Evolutionary conservation across 2,797 vertebrate species (phyloP).

Genomic region (Otolemur crassicaudatus): DNA sequence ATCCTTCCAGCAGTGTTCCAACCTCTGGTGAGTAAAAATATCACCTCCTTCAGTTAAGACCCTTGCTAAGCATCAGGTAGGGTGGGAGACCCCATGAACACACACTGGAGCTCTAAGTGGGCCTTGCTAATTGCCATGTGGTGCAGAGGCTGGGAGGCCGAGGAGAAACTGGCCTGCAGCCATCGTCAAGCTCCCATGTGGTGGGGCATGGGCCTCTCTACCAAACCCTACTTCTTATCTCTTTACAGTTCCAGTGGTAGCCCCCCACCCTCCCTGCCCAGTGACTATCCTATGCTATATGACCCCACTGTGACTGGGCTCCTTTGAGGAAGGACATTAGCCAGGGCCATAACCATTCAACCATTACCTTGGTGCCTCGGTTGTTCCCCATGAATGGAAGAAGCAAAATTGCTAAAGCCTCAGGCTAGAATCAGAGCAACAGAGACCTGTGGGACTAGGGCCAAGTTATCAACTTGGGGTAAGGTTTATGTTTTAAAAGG

Average conservation of each 20-base stretch:
- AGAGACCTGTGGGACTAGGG: background rate
- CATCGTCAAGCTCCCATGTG: background rate
- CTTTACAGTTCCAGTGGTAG: background rate
- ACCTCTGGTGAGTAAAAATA: constrained; percentile 91
- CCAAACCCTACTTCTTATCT: background rate
- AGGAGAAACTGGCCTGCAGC: background rate
- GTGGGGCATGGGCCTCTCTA: background rate
- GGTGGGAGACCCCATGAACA: background rate
- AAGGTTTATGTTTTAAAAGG: background rate
- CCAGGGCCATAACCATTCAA: background rate
- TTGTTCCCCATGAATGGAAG: background rate
- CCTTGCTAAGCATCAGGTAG: background rate
- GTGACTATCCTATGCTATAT: background rate
- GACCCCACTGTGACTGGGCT: background rate
- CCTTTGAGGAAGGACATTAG: background rate
- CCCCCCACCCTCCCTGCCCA: background rate
- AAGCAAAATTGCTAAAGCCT: background rate
- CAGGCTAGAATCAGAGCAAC: background rate
- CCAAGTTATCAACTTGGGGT: background rate
- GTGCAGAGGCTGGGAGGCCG: too few relatives aligned
- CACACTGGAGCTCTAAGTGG: background rate
- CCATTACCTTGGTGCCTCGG: background rate
- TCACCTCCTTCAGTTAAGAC: background rate
- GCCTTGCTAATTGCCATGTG: background rate
- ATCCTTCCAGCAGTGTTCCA: constrained; percentile 88